Conservation (phyloP, 2,797 vertebrate species). For the Phrynocephalus guinanensis region DNA sequence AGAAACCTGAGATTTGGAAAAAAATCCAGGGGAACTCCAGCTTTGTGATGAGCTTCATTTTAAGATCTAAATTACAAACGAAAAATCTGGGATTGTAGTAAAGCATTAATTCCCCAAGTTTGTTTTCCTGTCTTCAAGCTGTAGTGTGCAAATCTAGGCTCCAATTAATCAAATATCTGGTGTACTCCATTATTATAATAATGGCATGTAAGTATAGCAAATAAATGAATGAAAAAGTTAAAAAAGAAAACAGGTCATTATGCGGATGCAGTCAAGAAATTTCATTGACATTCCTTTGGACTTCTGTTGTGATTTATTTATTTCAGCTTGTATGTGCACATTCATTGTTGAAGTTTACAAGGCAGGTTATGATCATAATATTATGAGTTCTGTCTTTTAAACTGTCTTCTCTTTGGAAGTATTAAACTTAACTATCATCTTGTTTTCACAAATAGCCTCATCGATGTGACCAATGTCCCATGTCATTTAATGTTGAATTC, state of each 20-base stretch:
- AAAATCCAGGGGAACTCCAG: background rate
- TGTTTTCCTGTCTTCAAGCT: background rate
- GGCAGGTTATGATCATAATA: background rate
- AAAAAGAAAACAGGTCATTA: background rate
- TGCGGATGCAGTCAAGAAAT: background rate
- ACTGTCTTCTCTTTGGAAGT: background rate
- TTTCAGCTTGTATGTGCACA: background rate
- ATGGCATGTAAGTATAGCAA: background rate
- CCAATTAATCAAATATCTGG: background rate
- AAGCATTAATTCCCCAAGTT: background rate
- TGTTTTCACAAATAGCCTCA: constrained; percentile 85
- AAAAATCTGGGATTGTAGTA: background rate
- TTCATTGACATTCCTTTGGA: background rate
- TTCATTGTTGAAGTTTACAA: background rate
- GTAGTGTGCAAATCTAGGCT: background rate
- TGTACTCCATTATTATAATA: background rate
- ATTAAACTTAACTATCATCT: constrained; percentile 55
- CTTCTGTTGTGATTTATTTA: background rate
- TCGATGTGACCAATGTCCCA: constrained; percentile 93
- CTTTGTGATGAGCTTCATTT: background rate
- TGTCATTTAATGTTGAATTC: constrained; percentile 97
- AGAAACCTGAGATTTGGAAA: background rate
- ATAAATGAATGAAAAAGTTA: background rate
- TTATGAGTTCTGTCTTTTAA: background rate
- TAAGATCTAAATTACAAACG: background rate